These are phyloP conservation scores for Halocynthia aurantium DNA, from an alignment of 23 tunicate genomes.

Conservation along the genomic window DNA sequence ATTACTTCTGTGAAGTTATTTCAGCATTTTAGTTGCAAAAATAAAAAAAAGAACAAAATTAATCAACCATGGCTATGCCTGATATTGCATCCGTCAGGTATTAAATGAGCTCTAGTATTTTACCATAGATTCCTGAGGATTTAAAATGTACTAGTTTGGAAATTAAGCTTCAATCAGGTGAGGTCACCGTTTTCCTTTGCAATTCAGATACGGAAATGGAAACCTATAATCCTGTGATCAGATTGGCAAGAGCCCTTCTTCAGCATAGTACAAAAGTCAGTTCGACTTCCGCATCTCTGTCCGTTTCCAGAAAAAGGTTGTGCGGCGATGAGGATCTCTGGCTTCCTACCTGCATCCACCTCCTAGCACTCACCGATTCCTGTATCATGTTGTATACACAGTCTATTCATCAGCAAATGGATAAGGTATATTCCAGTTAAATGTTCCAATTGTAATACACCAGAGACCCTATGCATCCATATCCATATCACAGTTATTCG, in stretches of 20 bases:
- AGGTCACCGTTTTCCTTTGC: neutral
- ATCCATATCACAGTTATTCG: too few species aligned
- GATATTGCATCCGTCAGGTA: too few species aligned
- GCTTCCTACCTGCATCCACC: slow-evolving; percentile 57
- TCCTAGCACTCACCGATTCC: slow-evolving; percentile 85
- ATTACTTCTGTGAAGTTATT: too few species aligned
- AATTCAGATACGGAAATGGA: slow-evolving; percentile 61
- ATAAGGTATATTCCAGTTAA: slow-evolving; percentile 38
- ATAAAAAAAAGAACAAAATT: too few species aligned
- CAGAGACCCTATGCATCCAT: neutral
- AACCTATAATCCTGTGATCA: slow-evolving; percentile 77
- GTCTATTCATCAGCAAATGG: slow-evolving; percentile 80
- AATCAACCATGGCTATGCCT: too few species aligned
- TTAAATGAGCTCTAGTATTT: too few species aligned
- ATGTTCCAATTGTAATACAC: neutral
- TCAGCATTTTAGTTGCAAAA: too few species aligned
- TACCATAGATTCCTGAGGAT: too few species aligned
- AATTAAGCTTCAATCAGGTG: too few species aligned
- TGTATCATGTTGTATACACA: slow-evolving; percentile 67
- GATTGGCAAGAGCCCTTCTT: slow-evolving; percentile 83
- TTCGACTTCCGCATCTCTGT: slow-evolving; percentile 35
- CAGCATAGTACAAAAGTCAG: slow-evolving; percentile 67
- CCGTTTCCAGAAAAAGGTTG: slow-evolving; percentile 55
- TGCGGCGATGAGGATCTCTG: slow-evolving; percentile 56
- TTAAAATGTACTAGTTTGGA: too few species aligned